Evolutionary conservation across 2,797 vertebrate species (phyloP), one percentile per base, ranked within the genome.

Genomic region (Acanthurus lineatus): DNA sequence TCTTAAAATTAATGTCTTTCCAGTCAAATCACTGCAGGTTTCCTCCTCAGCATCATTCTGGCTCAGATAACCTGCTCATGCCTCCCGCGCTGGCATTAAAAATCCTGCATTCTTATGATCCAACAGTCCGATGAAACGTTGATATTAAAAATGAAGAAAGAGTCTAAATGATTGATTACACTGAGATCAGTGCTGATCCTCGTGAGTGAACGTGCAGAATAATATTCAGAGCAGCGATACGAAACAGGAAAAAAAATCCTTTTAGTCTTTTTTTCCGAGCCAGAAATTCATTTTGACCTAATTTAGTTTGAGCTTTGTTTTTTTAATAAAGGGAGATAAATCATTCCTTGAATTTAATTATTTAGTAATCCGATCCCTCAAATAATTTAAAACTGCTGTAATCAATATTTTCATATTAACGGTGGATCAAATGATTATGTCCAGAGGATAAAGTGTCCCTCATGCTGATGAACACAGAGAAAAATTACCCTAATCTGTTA

Each of bases 11-110:
- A 35, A 61, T 25, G 17, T 38, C 12, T 59, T 38, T 42, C 22
- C 51, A 8, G 49, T 52, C 28, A 76, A 47, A 52, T 56, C 28
- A 57, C 59, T 11, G 47, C 70, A 58, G 51, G 54, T 86, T 83
- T 77, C 62, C 68, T 71, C 58, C 57, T 69, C 62, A 17, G 79
- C 42, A 58, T 66, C 47, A 35, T 5, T 69, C 45, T 69, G 42
- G 35, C 35, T 65, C 42, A 52, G 44, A 78, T 22, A 15, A 59
- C 58, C 5, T 25, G 65, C 25, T 28, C 69, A 68, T 57, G 66
- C 66, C 51, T 69, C 1, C 14, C 61, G 19, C 35, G 68, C 14
- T 44, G 4, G 9, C 53, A 20, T 42, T 32, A 57, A 56, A 28
- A 65, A 52, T 9, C 22, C 40, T 15, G 48, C 11, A 28, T 20